Percentiles rank a stretch among this genome's conserved stretches.
Evolutionary conservation across 2,888 invertebrate genomes (phyloP).

Genomic region (Anoncus sp.): DNA sequence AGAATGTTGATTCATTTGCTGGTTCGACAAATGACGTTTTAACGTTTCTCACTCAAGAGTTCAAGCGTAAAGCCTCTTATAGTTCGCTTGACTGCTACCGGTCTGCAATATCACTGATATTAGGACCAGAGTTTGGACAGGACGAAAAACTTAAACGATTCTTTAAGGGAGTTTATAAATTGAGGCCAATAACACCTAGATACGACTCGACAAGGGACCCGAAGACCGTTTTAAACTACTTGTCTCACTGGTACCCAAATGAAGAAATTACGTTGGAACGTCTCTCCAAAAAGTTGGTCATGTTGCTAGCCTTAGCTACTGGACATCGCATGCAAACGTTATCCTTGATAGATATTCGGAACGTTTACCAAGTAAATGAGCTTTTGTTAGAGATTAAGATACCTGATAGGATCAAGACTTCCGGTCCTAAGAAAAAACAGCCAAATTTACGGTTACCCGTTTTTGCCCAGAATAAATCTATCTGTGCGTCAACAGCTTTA

Average conservation of each 20-base stretch:
- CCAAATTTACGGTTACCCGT: slow-evolving; percentile 19
- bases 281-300: slow-evolving; percentile 55
- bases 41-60: slow-evolving; percentile 16
- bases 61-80: slow-evolving; percentile 26
- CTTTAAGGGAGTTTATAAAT: slow-evolving; percentile 62
- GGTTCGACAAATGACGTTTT: slow-evolving; percentile 16
- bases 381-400: slow-evolving; percentile 1
- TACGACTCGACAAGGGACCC: slow-evolving; percentile 72
- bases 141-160: slow-evolving; percentile 63
- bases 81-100: slow-evolving; percentile 67
- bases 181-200: slow-evolving; percentile 58
- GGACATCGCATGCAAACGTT: slow-evolving; percentile 52
- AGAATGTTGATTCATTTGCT: slow-evolving; percentile 37
- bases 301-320: slow-evolving; percentile 54
- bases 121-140: slow-evolving; percentile 8
- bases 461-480: neutral
- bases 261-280: neutral
- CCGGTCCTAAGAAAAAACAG: slow-evolving; percentile 28
- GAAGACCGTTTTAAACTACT: slow-evolving; percentile 20
- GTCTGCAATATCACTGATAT: slow-evolving; percentile 67
- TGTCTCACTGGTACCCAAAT: neutral
- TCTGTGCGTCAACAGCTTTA: slow-evolving; percentile 26
- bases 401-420: slow-evolving; percentile 26
- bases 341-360: slow-evolving; percentile 2
- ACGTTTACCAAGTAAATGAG: slow-evolving; percentile 1